A percentile compares a stretch with the other conserved stretches of the same genome.
Conservation (phyloP, 2,797 vertebrate genomes). For the Microctenopoma lineatum region DNA sequence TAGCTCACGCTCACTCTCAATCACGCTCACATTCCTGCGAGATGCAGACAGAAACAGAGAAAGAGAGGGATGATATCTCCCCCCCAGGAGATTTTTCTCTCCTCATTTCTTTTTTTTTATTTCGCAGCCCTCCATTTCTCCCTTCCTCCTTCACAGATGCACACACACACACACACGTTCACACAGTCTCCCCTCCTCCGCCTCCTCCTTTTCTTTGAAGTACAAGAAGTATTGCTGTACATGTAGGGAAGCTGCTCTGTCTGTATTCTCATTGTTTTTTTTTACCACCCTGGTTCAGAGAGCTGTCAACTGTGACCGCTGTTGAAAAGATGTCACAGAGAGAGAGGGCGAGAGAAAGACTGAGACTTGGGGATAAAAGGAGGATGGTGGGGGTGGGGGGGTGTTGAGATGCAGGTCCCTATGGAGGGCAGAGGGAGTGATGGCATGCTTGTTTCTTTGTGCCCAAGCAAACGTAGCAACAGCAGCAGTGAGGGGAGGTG, state of each 20-base stretch:
- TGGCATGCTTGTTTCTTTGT: slow-evolving; percentile 77
- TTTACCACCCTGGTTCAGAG: slow-evolving; percentile 58
- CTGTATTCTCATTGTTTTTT: slow-evolving; percentile 61
- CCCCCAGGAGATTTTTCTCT: slow-evolving; percentile 62
- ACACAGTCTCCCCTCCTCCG: slow-evolving; percentile 25
- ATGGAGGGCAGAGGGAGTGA: slow-evolving; percentile 69
- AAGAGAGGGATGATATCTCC: slow-evolving; percentile 57
- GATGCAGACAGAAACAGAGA: slow-evolving; percentile 58
- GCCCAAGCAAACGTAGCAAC: slow-evolving; percentile 64
- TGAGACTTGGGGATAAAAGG: slow-evolving; percentile 57
- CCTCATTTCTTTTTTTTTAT: slow-evolving; percentile 60
- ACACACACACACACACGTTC: slow-evolving; percentile 37
- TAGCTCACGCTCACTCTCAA: slow-evolving; percentile 35
- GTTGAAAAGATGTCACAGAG: slow-evolving; percentile 75
- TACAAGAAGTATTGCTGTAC: slow-evolving; percentile 77
- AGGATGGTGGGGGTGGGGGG: slow-evolving; percentile 19
- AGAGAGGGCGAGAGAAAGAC: slow-evolving; percentile 23
- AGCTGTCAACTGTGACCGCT: slow-evolving; percentile 78
- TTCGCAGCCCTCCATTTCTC: slow-evolving; percentile 54
- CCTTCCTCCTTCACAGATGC: slow-evolving; percentile 40
- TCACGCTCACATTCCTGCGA: slow-evolving; percentile 56
- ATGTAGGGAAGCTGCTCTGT: slow-evolving; percentile 72
- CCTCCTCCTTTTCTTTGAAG: slow-evolving; percentile 64
- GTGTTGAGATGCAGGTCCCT: slow-evolving; percentile 66
- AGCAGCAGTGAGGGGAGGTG: slow-evolving; percentile 63